These are phyloP conservation scores for Xestia sexstrigata DNA, from an alignment of 2,888 invertebrate species.

Conservation along the genomic window DNA sequence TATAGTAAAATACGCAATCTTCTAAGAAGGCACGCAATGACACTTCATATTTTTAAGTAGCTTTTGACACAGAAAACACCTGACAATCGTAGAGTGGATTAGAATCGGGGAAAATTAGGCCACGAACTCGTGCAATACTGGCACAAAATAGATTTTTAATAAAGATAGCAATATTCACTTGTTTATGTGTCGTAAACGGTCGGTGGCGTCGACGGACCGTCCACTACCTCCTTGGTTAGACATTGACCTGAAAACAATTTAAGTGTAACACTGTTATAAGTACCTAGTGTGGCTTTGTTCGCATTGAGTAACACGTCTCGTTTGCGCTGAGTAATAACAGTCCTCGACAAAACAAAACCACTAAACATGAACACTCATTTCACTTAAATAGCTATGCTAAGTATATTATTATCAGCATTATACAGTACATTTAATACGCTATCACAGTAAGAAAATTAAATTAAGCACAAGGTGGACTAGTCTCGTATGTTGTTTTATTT, in stretches of 20 bases:
- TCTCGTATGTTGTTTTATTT: constrained; percentile 31
- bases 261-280: constrained; percentile 76
- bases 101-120: constrained; percentile 54
- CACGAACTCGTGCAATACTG: constrained; percentile 57
- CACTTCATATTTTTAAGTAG: constrained; percentile 40
- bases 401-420: constrained; percentile 59
- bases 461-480: constrained; percentile 59
- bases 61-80: constrained; percentile 54
- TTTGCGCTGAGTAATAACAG: constrained; percentile 65
- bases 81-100: constrained; percentile 45
- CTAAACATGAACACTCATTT: constrained; percentile 62
- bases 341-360: constrained; percentile 68
- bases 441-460: constrained; percentile 49
- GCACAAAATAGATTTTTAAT: constrained; percentile 60
- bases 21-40: constrained; percentile 21
- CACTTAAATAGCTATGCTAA: constrained; percentile 53
- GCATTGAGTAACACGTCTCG: constrained; percentile 68
- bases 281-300: constrained; percentile 63
- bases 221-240: constrained; percentile 73
- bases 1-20: constrained; percentile 30
- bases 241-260: constrained; percentile 83
- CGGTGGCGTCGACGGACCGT: constrained; percentile 63
- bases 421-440: constrained; percentile 51
- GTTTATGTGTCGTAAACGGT: constrained; percentile 67
- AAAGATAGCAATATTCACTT: constrained; percentile 62